Conservation (phyloP, 92 coral and sea anemone genomes). For the Anthopleura xanthogrammica region DNA sequence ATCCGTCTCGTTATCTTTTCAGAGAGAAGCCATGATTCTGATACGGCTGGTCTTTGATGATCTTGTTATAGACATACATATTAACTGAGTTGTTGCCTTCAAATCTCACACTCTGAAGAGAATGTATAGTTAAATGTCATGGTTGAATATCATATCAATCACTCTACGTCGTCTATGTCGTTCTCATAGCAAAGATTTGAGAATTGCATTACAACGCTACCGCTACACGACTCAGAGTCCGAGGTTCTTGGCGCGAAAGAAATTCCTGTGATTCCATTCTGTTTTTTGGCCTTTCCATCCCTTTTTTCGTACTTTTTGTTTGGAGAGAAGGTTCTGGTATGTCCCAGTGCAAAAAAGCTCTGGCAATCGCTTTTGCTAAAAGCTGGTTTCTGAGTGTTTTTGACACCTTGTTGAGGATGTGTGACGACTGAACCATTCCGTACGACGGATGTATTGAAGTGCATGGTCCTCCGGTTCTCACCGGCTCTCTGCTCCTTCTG, state of each 20-base stretch:
- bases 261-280: not conserved
- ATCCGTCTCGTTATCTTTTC: not conserved
- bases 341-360: not conserved
- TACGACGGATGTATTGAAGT: not conserved
- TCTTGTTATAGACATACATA: too few species aligned
- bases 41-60: not conserved
- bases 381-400: not conserved
- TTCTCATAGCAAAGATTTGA: not conserved
- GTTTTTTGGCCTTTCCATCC: not conserved
- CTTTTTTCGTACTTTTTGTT: not conserved
- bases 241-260: not conserved
- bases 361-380: not conserved
- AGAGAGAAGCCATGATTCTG: not conserved
- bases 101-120: too few species aligned
- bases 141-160: not conserved
- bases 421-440: not conserved
- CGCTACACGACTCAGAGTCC: not conserved
- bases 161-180: not conserved
- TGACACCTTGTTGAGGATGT: not conserved
- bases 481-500: slow-evolving; percentile 9
- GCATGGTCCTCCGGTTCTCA: not conserved
- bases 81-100: not conserved
- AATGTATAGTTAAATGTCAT: not conserved
- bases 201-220: not conserved
- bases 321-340: not conserved